A percentile compares a stretch with the other conserved stretches of the same genome.
Conservation (phyloP, 2,888 invertebrate species). For the Atethmia centrago region DNA sequence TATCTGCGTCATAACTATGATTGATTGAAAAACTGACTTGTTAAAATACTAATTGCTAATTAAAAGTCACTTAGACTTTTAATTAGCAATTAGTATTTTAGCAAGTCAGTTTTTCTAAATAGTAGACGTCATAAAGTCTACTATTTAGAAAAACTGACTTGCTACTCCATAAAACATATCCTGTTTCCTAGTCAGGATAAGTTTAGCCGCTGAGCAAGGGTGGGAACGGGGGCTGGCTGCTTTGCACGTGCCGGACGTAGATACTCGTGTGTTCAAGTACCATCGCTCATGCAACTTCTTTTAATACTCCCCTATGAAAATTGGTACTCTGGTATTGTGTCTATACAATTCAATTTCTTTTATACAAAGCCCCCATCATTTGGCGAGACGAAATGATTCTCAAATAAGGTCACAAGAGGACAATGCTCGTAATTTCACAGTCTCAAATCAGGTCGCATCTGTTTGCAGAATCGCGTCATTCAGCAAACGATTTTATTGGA, state of each 20-base stretch:
- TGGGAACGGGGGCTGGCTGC: too few species aligned
- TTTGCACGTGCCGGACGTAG: not conserved
- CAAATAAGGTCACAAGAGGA: conserved; percentile 53
- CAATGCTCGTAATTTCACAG: conserved; percentile 56
- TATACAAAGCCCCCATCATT: conserved; percentile 30
- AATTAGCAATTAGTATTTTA: too few species aligned
- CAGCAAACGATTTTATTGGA: conserved; percentile 62
- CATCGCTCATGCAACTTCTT: not conserved
- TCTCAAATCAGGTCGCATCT: conserved; percentile 58
- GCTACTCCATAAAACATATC: not conserved
- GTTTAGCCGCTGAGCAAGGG: too few species aligned
- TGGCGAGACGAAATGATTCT: conserved; percentile 30
- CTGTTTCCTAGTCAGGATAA: not conserved
- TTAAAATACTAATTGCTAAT: too few species aligned
- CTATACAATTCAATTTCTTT: conserved; percentile 21
- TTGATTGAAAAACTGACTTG: too few species aligned
- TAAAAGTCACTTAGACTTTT: too few species aligned
- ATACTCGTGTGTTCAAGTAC: conserved; percentile 7
- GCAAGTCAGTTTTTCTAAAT: not conserved
- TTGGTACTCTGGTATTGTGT: conserved; percentile 18
- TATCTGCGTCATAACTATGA: too few species aligned
- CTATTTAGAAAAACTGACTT: not conserved
- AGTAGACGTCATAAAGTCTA: too few species aligned
- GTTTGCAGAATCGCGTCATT: conserved; percentile 58
- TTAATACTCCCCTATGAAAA: conserved; percentile 32